phyloP scores from a whole-genome alignment of 1,140 invertebrate genomes.

The Cyclargus thomasi region DNA sequence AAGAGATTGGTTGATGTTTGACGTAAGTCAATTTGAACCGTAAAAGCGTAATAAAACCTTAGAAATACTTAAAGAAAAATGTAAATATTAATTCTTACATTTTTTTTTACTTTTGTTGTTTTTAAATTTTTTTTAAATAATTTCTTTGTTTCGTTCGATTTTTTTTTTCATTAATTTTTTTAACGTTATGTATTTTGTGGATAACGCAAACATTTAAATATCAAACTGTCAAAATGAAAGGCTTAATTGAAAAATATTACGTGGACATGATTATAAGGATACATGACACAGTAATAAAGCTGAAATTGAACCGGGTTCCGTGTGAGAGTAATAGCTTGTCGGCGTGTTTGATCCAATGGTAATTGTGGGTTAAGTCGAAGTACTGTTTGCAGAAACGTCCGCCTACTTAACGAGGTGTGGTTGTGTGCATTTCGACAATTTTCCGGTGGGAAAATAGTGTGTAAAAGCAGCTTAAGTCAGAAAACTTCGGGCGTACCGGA shows the following conservation, averaged over 20 bases:
- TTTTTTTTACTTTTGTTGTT: no score
- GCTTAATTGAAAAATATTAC: not conserved
- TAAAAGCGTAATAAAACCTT: no score
- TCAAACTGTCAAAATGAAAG: not conserved
- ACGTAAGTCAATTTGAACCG: no score
- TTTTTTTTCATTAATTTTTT: no score
- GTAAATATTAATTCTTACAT: no score
- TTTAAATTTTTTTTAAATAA: no score
- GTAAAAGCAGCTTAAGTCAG: not conserved
- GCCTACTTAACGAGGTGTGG: constrained; percentile 32
- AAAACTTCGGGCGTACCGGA: no score
- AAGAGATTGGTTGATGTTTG: no score
- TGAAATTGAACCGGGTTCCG: constrained; percentile 55
- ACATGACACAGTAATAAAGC: constrained; percentile 34
- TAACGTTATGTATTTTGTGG: not conserved
- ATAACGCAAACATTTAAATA: not conserved
- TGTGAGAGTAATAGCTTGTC: constrained; percentile 55
- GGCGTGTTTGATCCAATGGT: constrained; percentile 67
- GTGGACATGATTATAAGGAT: constrained; percentile 16
- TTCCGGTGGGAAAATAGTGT: constrained; percentile 9
- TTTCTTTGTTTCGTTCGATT: no score
- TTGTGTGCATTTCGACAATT: constrained; percentile 17
- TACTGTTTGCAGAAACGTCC: constrained; percentile 33
- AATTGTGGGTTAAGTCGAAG: constrained; percentile 65
- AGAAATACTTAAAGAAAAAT: no score